Conservation (phyloP, 2,888 invertebrate genomes). For the Philonicus albiceps region DNA sequence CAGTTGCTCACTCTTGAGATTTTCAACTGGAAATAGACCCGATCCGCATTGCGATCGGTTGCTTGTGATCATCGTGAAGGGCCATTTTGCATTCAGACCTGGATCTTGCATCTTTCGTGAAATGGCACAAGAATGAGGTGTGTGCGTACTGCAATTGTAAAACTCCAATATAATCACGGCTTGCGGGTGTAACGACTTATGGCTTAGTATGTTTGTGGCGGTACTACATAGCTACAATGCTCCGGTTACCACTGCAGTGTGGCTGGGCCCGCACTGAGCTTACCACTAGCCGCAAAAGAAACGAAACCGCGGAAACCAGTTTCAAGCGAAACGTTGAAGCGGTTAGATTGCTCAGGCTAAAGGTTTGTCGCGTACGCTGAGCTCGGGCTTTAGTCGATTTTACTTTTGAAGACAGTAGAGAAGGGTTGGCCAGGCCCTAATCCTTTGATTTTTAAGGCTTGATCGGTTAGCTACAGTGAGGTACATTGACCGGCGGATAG, state of each 20-base stretch:
- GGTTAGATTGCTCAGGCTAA: neutral
- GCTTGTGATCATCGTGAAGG: neutral
- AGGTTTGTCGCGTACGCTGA: neutral
- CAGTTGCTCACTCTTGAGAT: neutral
- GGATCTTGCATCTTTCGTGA: neutral
- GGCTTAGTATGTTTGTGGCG: neutral
- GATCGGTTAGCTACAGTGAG: neutral
- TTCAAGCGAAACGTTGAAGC: constrained; percentile 42
- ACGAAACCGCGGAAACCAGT: constrained; percentile 44
- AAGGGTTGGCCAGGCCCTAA: neutral
- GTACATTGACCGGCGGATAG: neutral
- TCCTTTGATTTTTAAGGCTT: neutral
- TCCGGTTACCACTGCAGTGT: neutral
- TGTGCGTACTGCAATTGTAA: neutral
- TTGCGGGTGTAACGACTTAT: constrained; percentile 10
- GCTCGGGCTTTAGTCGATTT: neutral
- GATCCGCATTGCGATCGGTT: neutral
- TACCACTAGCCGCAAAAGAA: constrained; percentile 18
- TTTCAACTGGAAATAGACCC: neutral
- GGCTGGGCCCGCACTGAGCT: neutral
- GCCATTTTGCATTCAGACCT: neutral
- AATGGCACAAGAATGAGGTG: neutral
- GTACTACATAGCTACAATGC: neutral
- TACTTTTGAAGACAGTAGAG: neutral
- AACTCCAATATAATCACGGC: neutral